A percentile compares a stretch with the other conserved stretches of the same genome.
Evolutionary conservation across 2,113 vertebrate genomes (phyloP).

Genomic region (Amblyornis subalaris): DNA sequence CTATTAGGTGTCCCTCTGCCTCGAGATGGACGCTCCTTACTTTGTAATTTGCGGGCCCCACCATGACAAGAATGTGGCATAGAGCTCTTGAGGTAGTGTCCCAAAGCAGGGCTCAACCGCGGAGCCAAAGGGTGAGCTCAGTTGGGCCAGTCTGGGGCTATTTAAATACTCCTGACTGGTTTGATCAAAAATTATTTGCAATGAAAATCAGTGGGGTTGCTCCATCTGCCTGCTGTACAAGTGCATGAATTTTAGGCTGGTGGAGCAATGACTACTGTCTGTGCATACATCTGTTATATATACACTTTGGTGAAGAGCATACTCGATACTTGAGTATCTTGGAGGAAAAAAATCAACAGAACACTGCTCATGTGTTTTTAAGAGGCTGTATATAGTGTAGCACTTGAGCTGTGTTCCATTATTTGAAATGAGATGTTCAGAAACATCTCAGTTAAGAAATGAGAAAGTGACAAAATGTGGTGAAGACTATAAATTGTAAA

Average conservation of each 20-base stretch:
- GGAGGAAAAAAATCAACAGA: not conserved
- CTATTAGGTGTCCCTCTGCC: not conserved
- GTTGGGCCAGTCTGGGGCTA: accelerated
- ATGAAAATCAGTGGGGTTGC: not conserved
- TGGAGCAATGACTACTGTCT: not conserved
- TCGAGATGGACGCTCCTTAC: not conserved
- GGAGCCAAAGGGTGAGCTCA: not conserved
- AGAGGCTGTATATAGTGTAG: not conserved
- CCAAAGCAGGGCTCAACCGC: accelerated
- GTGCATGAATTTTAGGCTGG: not conserved
- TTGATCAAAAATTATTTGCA: not conserved
- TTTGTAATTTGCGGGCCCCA: not conserved
- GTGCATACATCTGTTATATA: not conserved
- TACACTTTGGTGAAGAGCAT: not conserved
- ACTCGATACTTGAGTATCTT: not conserved
- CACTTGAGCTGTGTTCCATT: not conserved
- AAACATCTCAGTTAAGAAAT: slow-evolving; percentile 21
- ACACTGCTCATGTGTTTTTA: not conserved
- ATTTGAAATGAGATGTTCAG: slow-evolving; percentile 3
- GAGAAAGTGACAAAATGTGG: slow-evolving; percentile 41
- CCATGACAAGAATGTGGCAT: not conserved
- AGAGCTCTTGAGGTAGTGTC: not conserved
- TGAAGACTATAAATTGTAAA: slow-evolving; percentile 26
- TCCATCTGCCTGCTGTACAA: not conserved
- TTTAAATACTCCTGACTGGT: not conserved